Percentiles rank a stretch among this genome's conserved stretches.
Conservation (phyloP, 2,888 invertebrate genomes). For the Eutolmus rufibarbis region DNA sequence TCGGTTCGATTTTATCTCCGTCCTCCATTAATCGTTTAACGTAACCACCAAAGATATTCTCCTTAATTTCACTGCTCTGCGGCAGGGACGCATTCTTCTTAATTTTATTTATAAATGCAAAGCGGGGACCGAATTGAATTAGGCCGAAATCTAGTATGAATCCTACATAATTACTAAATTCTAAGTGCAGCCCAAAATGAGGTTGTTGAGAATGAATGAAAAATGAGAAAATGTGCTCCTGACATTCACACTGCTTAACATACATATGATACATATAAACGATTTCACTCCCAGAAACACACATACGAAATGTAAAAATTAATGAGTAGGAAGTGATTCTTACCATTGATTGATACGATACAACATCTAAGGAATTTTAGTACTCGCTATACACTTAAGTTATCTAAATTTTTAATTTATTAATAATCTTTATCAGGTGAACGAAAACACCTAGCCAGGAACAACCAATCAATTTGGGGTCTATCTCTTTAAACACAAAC, state of each 20-base stretch:
- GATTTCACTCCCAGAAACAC: not conserved
- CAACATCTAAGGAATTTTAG: constrained; percentile 15
- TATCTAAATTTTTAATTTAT: constrained; percentile 1
- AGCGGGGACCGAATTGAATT: not conserved
- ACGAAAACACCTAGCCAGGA: not conserved
- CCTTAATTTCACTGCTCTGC: not conserved
- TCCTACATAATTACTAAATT: not conserved
- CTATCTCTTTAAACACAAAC: not conserved
- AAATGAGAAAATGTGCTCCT: not conserved
- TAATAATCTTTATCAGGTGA: not conserved
- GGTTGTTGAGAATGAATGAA: not conserved
- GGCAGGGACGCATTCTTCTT: not conserved
- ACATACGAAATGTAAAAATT: not conserved
- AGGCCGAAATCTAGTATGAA: not conserved
- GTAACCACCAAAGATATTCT: constrained; percentile 24
- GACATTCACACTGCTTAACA: not conserved
- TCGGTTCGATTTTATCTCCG: constrained; percentile 37
- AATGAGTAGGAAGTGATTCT: constrained; percentile 4
- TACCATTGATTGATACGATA: not conserved
- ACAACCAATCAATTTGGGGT: constrained; percentile 27
- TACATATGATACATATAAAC: not conserved
- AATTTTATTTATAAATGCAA: not conserved
- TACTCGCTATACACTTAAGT: not conserved
- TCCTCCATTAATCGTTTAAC: not conserved
- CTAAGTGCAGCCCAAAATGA: constrained; percentile 41